phyloP scores from a whole-genome alignment of 1,140 invertebrate species.

The Carcinoscorpius rotundicauda region DNA sequence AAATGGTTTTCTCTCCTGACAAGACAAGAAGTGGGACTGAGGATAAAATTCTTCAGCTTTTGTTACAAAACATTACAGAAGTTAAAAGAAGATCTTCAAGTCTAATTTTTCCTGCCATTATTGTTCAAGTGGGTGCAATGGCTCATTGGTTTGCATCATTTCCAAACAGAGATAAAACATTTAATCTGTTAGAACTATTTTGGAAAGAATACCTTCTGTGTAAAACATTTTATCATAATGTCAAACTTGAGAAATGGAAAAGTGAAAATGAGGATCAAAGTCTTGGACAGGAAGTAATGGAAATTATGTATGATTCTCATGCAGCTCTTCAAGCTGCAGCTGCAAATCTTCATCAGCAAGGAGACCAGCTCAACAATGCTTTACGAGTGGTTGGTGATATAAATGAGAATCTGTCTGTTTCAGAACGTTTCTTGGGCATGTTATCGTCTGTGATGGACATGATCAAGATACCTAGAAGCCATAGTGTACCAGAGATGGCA shows the following conservation, averaged over 20 bases:
- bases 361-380: conserved; percentile 7
- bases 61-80: too few species aligned
- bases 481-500: too few species aligned
- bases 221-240: background rate
- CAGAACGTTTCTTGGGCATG: conserved; percentile 6
- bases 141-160: conserved; percentile 16
- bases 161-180: conserved; percentile 11
- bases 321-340: conserved; percentile 5
- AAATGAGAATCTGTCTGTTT: conserved; percentile 8
- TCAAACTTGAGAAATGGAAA: background rate
- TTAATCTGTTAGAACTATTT: conserved; percentile 13
- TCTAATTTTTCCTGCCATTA: conserved; percentile 11
- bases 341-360: conserved; percentile 7
- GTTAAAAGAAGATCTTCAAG: conserved; percentile 9
- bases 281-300: conserved; percentile 10
- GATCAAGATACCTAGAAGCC: too few species aligned
- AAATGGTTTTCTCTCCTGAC: too few species aligned
- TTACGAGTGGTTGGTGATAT: conserved; percentile 6
- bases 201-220: conserved; percentile 9
- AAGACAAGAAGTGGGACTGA: too few species aligned
- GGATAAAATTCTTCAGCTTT: too few species aligned
- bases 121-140: conserved; percentile 5
- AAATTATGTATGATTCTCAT: conserved; percentile 13
- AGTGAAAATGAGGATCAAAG: background rate
- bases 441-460: background rate